phyloP scores from a whole-genome alignment of 2,797 vertebrate species.

The Bradypodion pumilum region DNA sequence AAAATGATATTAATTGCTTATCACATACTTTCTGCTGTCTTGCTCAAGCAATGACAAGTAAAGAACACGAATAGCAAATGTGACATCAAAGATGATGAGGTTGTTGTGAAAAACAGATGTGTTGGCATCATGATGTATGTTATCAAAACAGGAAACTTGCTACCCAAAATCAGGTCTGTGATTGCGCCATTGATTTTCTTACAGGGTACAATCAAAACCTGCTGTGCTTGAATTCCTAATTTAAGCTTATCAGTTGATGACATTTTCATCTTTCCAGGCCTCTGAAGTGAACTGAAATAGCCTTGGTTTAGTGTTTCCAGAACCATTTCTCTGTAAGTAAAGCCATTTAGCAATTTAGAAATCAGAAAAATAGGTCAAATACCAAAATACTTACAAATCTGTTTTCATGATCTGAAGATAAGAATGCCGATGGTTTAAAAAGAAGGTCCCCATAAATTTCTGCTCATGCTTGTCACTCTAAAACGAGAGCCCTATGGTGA shows the following conservation, averaged over 20 bases:
- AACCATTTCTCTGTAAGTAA: constrained; percentile 41
- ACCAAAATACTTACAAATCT: constrained; percentile 33
- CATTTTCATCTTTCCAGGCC: constrained; percentile 35
- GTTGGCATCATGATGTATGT: not conserved
- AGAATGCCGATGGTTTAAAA: constrained; percentile 52
- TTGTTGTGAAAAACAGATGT: not conserved
- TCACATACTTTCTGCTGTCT: not conserved
- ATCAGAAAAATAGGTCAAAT: constrained; percentile 34
- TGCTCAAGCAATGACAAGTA: not conserved
- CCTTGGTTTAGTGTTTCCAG: constrained; percentile 36
- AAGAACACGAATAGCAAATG: not conserved
- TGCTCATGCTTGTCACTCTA: constrained; percentile 31
- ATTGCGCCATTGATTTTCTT: not conserved
- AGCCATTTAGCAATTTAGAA: constrained; percentile 49
- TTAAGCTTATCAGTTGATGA: constrained; percentile 15
- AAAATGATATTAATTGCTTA: constrained; percentile 21
- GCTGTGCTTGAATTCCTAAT: constrained; percentile 28
- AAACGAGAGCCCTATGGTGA: constrained; percentile 46
- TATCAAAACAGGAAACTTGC: constrained; percentile 19
- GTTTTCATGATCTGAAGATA: constrained; percentile 48
- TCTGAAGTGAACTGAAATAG: constrained; percentile 37
- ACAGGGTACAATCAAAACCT: constrained; percentile 16
- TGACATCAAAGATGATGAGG: constrained; percentile 17
- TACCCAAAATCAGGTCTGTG: constrained; percentile 25
- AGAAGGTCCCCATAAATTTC: constrained; percentile 56